Evolutionary conservation across 2,888 invertebrate species (phyloP).

Genomic region (Bombylius major): DNA sequence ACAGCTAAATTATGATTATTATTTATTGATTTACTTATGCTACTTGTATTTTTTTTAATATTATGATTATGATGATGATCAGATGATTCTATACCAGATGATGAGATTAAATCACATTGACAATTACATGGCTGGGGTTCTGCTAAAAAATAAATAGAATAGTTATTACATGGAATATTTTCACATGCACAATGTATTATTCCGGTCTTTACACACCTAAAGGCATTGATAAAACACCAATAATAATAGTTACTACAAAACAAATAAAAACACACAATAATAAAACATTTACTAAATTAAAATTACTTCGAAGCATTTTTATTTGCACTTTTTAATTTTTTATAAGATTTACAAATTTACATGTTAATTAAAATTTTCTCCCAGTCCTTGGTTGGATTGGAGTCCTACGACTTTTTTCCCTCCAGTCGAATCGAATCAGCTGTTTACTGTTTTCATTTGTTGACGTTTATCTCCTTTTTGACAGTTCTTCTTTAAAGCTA

Average conservation of each 20-base stretch:
- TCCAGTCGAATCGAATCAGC: no score
- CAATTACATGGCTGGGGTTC: neutral
- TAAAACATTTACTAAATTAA: neutral
- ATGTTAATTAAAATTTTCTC: no score
- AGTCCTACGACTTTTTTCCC: no score
- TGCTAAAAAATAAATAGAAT: neutral
- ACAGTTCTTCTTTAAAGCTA: no score
- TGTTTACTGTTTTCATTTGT: no score
- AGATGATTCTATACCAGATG: neutral
- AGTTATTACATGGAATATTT: no score
- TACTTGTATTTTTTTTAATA: neutral
- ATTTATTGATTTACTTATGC: neutral
- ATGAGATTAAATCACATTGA: neutral
- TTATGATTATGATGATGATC: neutral
- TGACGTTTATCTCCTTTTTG: no score
- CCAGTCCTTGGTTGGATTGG: no score
- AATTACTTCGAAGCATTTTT: neutral
- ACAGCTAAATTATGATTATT: conserved; percentile 58
- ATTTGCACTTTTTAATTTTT: neutral
- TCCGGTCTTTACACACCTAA: neutral
- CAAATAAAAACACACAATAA: neutral
- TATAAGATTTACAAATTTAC: no score
- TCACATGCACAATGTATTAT: no score
- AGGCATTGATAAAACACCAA: neutral
- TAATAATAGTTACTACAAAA: neutral